These are phyloP conservation scores for Hylomyscus alleni DNA, from an alignment of 2,797 vertebrate species.

Conservation along the genomic window DNA sequence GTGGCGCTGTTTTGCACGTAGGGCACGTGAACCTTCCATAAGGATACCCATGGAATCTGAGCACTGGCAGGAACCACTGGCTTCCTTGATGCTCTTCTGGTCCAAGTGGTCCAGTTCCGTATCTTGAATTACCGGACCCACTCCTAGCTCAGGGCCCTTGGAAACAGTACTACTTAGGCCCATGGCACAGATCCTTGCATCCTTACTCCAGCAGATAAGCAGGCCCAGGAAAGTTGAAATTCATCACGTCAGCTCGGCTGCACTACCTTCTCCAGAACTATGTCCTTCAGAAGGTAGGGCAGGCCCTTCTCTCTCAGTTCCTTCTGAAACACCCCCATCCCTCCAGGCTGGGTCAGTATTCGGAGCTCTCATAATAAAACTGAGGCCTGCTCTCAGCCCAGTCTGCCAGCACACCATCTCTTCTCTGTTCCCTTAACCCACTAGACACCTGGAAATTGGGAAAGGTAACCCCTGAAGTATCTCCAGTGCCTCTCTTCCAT, in stretches of 20 bases:
- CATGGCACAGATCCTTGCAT: constrained; percentile 87
- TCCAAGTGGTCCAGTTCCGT: constrained; percentile 86
- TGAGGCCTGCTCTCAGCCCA: not conserved
- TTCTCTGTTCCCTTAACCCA: not conserved
- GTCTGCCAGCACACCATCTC: not conserved
- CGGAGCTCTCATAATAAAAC: not conserved
- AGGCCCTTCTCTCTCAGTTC: constrained; percentile 88
- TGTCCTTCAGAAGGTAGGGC: constrained; percentile 87
- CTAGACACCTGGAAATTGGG: not conserved
- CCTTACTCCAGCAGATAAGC: constrained; percentile 89
- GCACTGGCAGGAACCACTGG: constrained; percentile 88
- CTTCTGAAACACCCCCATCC: constrained; percentile 81
- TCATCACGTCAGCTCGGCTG: constrained; percentile 88
- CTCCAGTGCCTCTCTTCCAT: not conserved
- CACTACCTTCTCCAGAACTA: constrained; percentile 87
- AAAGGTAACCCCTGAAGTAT: not conserved
- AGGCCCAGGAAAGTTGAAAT: constrained; percentile 89
- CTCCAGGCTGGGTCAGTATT: not conserved
- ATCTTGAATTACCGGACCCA: constrained; percentile 87
- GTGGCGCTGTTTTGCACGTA: not conserved
- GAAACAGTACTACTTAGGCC: constrained; percentile 89
- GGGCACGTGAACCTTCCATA: constrained; percentile 84
- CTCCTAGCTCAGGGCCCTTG: constrained; percentile 88
- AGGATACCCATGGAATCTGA: constrained; percentile 87
- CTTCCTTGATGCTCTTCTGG: constrained; percentile 88